A percentile compares a stretch with the other conserved stretches of the same genome.
phyloP scores from a whole-genome alignment of 2,113 vertebrate species.

The Opisthocomus hoazin region DNA sequence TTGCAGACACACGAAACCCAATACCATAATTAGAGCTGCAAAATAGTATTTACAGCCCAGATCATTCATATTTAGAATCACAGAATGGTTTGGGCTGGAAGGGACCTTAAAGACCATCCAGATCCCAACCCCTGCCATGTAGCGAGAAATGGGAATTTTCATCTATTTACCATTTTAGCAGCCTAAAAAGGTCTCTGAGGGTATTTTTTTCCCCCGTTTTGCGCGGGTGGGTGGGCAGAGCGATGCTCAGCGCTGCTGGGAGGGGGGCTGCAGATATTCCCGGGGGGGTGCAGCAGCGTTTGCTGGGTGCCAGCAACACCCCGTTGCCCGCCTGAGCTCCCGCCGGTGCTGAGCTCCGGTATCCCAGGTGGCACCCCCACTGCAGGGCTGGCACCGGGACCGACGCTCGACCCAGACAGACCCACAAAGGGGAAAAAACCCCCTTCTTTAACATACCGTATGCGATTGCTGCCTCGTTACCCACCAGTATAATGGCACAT shows the following conservation, averaged over 20 bases:
- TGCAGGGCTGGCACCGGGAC: background rate
- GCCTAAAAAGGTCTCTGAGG: background rate
- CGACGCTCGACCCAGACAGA: background rate
- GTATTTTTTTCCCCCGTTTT: background rate
- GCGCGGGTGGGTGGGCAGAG: background rate
- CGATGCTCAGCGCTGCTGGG: background rate
- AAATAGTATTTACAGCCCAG: background rate
- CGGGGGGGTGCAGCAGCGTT: background rate
- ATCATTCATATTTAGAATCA: background rate
- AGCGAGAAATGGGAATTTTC: background rate
- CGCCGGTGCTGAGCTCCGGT: background rate
- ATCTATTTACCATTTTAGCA: background rate
- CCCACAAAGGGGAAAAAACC: background rate
- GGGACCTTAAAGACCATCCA: no score
- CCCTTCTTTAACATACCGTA: background rate
- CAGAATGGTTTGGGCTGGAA: no score
- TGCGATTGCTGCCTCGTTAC: accelerated
- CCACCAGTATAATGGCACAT: background rate
- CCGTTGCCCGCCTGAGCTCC: background rate
- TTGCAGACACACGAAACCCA: background rate
- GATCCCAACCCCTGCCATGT: no score
- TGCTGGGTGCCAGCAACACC: background rate
- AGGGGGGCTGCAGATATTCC: background rate
- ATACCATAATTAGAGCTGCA: background rate
- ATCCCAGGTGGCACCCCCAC: background rate